Base-by-base conservation (phyloP, 2,113 vertebrate species). In the Saccopteryx bilineata region DNA sequence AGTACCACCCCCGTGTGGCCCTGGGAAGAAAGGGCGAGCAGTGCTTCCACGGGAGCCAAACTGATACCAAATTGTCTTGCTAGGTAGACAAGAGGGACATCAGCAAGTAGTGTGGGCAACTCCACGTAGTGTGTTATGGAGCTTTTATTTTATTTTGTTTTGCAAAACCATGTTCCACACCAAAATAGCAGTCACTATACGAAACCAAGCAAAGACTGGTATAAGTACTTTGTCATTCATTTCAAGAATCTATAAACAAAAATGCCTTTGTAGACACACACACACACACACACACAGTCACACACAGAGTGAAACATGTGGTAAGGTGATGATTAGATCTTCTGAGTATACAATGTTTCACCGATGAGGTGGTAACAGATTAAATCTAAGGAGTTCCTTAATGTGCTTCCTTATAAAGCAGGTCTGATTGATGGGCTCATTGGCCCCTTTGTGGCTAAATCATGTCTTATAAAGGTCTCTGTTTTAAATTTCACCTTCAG, bases 81-180 rank as follows among this genome's bases (percentile, higher is more conserved):
- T 2, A 33, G 17, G 21, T 17, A 15, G n/a, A 71, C 31, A 4
- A 78, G 48, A 52, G 28, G 90, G 48, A 56, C 58, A 78, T 2
- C 1, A 46, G 5, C 39, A 39, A 39, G 39, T 39, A 39, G 39
- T 39, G 39, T 39, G 39, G 39, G 39, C 39, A 39, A 39, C n/a
- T 78, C 46, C 15, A 90, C 46, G 19, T 17, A 31, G 18, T 92
- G 9, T 4, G 4, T 39, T 84, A 60, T 10, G 18, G 5, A 79
- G 31, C 2, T 68, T 84, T 72, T 39, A 21, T 52, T 66, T 79
- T 85, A 39, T 60, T 63, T 87, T 89, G 15, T 82, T 82, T 92
- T 85, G 11, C 18, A 87, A 94, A 95, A 90, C 54, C 75, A 95
- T 87, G 5, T 61, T 87, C 17, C 61, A 52, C 23, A 87, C 72